Base-by-base conservation (phyloP, 2,888 invertebrate genomes). In the Andrena fulva region DNA sequence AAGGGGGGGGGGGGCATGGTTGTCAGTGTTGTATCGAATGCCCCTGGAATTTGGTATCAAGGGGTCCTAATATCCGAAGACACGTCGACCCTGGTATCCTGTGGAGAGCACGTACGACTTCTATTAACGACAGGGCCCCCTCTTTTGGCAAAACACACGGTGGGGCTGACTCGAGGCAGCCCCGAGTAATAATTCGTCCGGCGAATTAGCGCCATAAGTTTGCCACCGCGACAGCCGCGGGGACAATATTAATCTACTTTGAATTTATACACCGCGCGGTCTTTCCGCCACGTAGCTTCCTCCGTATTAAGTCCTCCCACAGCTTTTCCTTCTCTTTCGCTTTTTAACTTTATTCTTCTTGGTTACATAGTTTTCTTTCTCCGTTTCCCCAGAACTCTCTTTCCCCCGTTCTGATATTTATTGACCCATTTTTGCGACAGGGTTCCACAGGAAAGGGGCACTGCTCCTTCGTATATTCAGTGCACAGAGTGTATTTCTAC, bases 201-300 rank as follows among this genome's bases (percentile, higher is more conserved):
- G 87, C 91, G 93, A 93, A 93, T 93, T 93, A 93, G 93, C 93
- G 89, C 92, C 93, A 92, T 93, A 93, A 93, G 93, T 93, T 92
- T 90, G 86, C 89, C 90, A 89, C 90, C 89, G 90, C 88, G 92
- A 92, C 93, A 92, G 91, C 86, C 90, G 85, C 91, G 91, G 91
- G 89, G 91, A 93, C 92, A 93, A 93, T 93, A 93, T 93, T 93
- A 93, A 93, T 93, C 93, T 93, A 93, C 93, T 93, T 92, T 92
- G 91, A 93, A 93, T 93, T 93, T 93, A 93, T 93, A 91, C 85
- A 89, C 87, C 78, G 77, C 76, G 89, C 85, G 89, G 86, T 89
- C 80, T 84, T 84, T 84, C 84, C 84, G 69, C 84, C 72, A 62
- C 50, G 64, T 70, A 67, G 77, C 79, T 80, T 80, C 68, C 70